Evolutionary conservation across 2,113 vertebrate genomes (phyloP).

Genomic region (Arenaria interpres): DNA sequence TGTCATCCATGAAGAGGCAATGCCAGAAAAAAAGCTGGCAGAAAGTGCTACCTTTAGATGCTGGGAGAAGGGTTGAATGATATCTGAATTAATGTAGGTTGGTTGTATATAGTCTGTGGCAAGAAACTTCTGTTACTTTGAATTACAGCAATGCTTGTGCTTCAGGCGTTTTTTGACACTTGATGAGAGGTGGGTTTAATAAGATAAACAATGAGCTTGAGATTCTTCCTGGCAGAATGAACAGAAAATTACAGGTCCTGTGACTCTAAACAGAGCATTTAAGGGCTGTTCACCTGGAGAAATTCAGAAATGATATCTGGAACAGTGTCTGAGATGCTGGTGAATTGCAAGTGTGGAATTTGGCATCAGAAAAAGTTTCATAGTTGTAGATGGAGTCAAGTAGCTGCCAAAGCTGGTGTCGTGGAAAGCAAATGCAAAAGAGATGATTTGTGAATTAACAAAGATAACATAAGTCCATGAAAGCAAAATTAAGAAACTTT

Average conservation of each 20-base stretch:
- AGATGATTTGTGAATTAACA: neutral
- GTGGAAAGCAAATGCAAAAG: neutral
- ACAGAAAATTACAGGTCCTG: neutral
- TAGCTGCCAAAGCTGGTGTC: neutral
- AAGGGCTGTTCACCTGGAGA: neutral
- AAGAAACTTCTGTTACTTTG: neutral
- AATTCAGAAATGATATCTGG: neutral
- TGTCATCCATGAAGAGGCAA: neutral
- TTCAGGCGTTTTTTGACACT: neutral
- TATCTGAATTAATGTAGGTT: neutral
- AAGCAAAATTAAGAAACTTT: neutral
- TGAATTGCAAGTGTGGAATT: neutral
- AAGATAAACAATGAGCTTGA: neutral
- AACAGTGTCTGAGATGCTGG: neutral
- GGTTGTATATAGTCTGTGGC: neutral
- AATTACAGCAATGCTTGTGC: neutral
- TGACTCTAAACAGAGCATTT: neutral
- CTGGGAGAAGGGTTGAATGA: neutral
- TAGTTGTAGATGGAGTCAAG: neutral
- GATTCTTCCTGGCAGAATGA: neutral
- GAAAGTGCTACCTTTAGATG: neutral
- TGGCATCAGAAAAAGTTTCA: neutral
- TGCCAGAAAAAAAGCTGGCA: neutral
- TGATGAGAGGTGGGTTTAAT: neutral
- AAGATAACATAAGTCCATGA: neutral